Conservation (phyloP, 2,797 vertebrate species). For the Lagocephalus sceleratus region DNA sequence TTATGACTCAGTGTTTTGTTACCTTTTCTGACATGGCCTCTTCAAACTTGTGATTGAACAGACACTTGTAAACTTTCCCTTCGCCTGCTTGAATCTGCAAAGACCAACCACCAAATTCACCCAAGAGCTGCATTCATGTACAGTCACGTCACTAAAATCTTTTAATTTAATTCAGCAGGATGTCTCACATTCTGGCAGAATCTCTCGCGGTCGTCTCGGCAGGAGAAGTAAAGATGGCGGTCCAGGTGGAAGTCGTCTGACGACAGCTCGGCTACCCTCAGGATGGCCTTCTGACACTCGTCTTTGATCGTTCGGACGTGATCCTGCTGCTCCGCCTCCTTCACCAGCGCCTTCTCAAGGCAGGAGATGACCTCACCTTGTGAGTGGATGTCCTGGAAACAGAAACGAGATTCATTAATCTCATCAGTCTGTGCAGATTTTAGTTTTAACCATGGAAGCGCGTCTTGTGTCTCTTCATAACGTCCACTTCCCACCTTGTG, state of each 20-base stretch:
- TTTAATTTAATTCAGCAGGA: too few relatives aligned
- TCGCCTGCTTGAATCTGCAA: constrained; percentile 90
- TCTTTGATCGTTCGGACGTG: constrained; percentile 76
- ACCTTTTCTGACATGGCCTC: constrained; percentile 95
- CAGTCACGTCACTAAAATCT: too few relatives aligned
- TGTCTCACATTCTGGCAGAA: constrained; percentile 90
- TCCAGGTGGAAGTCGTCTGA: constrained; percentile 94
- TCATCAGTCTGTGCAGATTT: too few relatives aligned
- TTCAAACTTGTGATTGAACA: constrained; percentile 99
- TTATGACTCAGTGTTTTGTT: not conserved
- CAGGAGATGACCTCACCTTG: constrained; percentile 93
- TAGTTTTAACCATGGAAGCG: too few relatives aligned
- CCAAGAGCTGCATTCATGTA: too few relatives aligned
- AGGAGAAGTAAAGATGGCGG: constrained; percentile 91
- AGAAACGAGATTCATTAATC: not conserved
- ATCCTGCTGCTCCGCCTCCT: constrained; percentile 82
- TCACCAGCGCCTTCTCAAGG: constrained; percentile 89
- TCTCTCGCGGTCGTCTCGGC: constrained; percentile 89
- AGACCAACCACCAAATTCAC: not conserved
- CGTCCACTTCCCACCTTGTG: constrained; percentile 78
- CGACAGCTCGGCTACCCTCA: constrained; percentile 92
- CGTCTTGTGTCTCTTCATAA: too few relatives aligned
- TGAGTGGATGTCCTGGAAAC: constrained; percentile 86
- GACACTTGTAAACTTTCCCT: constrained; percentile 96
- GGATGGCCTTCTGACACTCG: constrained; percentile 88